Evolutionary conservation across 64 coral and sea anemone species (phyloP).

Genomic region (Pocillopora damicornis): DNA sequence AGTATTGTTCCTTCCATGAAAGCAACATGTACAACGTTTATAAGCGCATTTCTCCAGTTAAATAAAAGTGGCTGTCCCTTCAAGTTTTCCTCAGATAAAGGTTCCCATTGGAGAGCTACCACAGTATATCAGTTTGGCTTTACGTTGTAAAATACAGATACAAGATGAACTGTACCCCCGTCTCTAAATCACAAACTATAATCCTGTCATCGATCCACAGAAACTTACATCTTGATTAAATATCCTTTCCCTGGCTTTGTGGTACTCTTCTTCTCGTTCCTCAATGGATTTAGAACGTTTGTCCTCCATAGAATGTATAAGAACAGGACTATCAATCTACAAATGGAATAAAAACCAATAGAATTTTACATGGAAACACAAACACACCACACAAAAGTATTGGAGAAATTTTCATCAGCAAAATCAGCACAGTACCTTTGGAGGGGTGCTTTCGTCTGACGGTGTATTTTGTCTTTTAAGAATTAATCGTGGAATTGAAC

Average conservation of each 20-base stretch:
- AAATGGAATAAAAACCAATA: neutral
- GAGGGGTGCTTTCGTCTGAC: constrained; percentile 87
- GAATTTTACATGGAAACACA: neutral
- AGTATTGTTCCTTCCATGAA: too few species aligned
- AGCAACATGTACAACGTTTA: too few species aligned
- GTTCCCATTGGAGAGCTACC: too few species aligned
- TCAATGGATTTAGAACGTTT: constrained; percentile 98
- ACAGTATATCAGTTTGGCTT: too few species aligned
- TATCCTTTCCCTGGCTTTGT: constrained; percentile 96
- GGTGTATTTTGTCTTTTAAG: constrained; percentile 92
- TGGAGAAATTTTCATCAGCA: neutral
- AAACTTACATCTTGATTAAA: constrained; percentile 92
- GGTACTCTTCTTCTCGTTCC: constrained; percentile 96
- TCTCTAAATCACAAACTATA: too few species aligned
- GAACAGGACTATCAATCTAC: constrained; percentile 82
- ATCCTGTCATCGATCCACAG: too few species aligned
- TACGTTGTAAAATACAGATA: too few species aligned
- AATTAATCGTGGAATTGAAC: constrained; percentile 78
- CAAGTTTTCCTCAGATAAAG: too few species aligned
- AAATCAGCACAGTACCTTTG: constrained; percentile 61
- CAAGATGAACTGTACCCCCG: too few species aligned
- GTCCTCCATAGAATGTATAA: constrained; percentile 72
- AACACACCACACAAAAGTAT: too few species aligned
- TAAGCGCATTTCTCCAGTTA: too few species aligned
- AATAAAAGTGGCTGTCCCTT: too few species aligned